A percentile compares a stretch with the other conserved stretches of the same genome.
Conservation (phyloP, 2,888 invertebrate genomes). For the Plusia festucae region DNA sequence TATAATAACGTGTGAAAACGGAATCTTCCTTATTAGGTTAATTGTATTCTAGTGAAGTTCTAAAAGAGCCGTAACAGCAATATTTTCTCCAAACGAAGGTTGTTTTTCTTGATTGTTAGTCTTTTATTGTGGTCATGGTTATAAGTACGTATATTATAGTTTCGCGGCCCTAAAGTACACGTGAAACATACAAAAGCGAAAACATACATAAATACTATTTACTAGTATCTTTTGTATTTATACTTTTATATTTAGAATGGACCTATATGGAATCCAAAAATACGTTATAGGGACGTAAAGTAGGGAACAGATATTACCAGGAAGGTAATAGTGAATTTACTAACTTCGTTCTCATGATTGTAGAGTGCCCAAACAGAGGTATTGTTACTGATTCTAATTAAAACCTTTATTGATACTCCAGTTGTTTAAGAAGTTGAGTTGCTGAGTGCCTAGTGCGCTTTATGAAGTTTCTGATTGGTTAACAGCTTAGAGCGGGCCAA, state of each 20-base stretch:
- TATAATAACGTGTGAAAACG: no score
- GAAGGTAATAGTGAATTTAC: not conserved
- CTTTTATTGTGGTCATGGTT: no score
- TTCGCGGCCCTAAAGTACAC: not conserved
- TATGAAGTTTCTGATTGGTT: no score
- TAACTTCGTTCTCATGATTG: not conserved
- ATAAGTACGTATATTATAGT: not conserved
- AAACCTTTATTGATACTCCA: no score
- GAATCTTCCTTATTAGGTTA: no score
- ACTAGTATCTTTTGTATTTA: no score
- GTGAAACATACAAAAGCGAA: not conserved
- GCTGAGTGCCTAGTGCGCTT: no score
- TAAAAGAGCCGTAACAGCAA: not conserved
- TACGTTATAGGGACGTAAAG: not conserved
- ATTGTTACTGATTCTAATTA: no score
- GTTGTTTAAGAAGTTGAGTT: no score
- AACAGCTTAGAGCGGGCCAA: no score
- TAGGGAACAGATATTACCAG: not conserved
- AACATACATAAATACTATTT: not conserved
- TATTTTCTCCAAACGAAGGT: not conserved
- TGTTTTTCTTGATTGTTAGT: not conserved
- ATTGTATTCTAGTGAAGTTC: no score
- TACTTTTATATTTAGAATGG: not conserved
- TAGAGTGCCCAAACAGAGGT: not conserved
- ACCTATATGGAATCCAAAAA: not conserved